A percentile compares a stretch with the other conserved stretches of the same genome.
These are phyloP conservation scores for Scelioninae gen. 1 DNA, from an alignment of 2,888 invertebrate species.

Conservation along the genomic window DNA sequence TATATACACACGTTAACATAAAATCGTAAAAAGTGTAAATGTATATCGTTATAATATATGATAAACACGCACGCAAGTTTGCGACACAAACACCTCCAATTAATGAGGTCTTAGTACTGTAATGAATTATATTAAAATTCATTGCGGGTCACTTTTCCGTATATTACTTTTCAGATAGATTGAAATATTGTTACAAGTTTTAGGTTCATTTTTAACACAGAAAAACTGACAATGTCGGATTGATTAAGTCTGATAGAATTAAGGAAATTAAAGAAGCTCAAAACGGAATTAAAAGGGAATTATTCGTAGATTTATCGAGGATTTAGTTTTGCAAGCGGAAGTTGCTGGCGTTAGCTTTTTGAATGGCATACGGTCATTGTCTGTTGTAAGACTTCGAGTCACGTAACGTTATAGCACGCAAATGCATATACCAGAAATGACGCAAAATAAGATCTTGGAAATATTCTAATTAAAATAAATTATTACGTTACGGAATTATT, in stretches of 20 bases:
- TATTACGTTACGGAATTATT: neutral
- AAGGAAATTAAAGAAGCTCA: constrained; percentile 82
- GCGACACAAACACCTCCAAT: constrained; percentile 21
- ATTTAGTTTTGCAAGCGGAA: constrained; percentile 77
- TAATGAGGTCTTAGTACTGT: constrained; percentile 17
- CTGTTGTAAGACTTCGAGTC: constrained; percentile 74
- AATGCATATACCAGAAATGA: constrained; percentile 32
- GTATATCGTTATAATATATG: neutral
- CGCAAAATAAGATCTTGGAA: constrained; percentile 15
- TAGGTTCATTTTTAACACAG: constrained; percentile 38
- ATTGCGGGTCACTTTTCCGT: constrained; percentile 39
- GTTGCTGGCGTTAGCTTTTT: constrained; percentile 62
- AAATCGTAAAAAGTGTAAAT: too few species aligned
- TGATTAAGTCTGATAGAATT: constrained; percentile 44
- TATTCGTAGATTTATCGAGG: constrained; percentile 82
- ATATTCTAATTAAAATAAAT: too few species aligned
- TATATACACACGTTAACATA: too few species aligned
- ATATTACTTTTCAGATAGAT: constrained; percentile 32
- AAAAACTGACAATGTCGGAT: constrained; percentile 40
- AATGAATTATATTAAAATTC: constrained; percentile 50
- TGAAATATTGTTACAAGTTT: constrained; percentile 36
- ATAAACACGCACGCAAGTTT: constrained; percentile 13
- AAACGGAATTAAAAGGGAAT: constrained; percentile 81
- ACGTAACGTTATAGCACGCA: constrained; percentile 40
- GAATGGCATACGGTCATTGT: constrained; percentile 69